Percentiles rank a stretch among this genome's conserved stretches.
Evolutionary conservation across 2,888 invertebrate genomes (phyloP).

Genomic region (Patella caerulea): DNA sequence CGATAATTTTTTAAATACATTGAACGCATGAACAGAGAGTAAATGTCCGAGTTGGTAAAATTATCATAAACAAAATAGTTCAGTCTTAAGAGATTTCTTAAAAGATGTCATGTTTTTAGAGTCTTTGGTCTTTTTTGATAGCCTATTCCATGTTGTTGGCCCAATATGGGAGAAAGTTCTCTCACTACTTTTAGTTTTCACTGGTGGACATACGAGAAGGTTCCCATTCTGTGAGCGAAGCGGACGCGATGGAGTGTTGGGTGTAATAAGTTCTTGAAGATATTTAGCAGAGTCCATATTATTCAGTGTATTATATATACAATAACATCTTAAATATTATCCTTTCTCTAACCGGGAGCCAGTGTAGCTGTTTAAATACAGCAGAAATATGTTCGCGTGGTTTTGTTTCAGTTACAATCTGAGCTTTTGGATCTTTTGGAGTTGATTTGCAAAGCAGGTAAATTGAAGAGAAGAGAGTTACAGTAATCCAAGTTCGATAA

Average conservation of each 20-base stretch:
- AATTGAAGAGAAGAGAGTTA: not conserved
- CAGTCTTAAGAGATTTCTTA: not conserved
- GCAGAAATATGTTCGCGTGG: not conserved
- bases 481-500: not conserved
- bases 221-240: no score
- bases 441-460: not conserved
- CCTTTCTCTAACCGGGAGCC: no score
- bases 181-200: not conserved
- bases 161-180: not conserved
- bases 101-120: not conserved
- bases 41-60: no score
- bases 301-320: no score
- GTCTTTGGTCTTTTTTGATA: not conserved
- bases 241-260: no score
- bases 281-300: not conserved
- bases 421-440: not conserved
- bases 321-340: no score
- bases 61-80: not conserved
- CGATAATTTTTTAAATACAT: no score
- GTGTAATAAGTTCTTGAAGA: not conserved
- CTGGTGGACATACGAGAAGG: no score
- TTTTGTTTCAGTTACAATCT: not conserved
- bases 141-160: not conserved
- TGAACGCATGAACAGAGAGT: no score
- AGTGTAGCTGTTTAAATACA: no score